Conservation (phyloP, 2,888 invertebrate genomes). For the Coelopa pilipes region DNA sequence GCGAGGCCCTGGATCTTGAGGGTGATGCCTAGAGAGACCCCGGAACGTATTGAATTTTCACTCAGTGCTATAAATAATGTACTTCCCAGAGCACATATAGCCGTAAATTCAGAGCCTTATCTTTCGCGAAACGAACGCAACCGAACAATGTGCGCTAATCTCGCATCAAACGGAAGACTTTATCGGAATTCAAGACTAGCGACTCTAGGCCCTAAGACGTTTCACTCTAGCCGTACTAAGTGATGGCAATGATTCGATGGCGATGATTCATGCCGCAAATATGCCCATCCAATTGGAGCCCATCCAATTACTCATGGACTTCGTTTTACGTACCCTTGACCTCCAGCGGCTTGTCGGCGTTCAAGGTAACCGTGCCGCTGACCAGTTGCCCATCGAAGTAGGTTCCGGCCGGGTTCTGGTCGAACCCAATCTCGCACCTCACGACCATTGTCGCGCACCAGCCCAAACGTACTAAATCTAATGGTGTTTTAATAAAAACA, state of each 20-base stretch:
- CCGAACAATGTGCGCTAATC: background rate
- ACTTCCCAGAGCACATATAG: too few species aligned
- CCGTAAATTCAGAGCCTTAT: background rate
- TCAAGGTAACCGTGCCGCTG: conserved; percentile 54
- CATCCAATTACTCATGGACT: background rate
- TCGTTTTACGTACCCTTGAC: conserved; percentile 61
- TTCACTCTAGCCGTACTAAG: background rate
- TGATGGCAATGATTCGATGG: background rate
- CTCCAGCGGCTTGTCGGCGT: conserved; percentile 56
- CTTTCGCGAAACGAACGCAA: background rate
- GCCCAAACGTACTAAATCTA: conserved; percentile 11
- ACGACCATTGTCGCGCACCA: conserved; percentile 58
- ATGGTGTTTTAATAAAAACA: too few species aligned
- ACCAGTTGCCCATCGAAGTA: conserved; percentile 64
- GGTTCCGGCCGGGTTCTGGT: conserved; percentile 58
- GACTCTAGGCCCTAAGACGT: background rate
- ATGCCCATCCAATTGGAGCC: background rate
- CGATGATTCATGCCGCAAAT: background rate
- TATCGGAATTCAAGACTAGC: background rate
- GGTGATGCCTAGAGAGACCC: conserved; percentile 47
- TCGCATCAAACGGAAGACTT: background rate
- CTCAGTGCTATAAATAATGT: too few species aligned
- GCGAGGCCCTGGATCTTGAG: conserved; percentile 58
- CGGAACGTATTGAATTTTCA: too few species aligned
- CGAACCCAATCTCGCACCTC: conserved; percentile 62